A percentile compares a stretch with the other conserved stretches of the same genome.
These are phyloP conservation scores for Xylota sylvarum DNA, from an alignment of 2,888 invertebrate genomes.

Conservation along the genomic window DNA sequence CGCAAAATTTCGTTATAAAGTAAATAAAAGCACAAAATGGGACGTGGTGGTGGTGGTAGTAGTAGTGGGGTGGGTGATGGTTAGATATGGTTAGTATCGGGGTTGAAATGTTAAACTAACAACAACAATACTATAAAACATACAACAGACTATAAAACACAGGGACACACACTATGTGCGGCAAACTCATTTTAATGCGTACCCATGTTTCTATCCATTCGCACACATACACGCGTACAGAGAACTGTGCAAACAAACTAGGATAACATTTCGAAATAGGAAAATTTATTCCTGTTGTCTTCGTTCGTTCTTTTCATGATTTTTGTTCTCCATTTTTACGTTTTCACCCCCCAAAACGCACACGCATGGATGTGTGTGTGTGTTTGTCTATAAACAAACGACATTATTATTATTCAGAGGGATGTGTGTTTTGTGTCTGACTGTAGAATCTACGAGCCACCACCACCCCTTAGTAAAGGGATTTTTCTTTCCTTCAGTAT, in stretches of 20 bases:
- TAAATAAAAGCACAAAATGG: slow-evolving; percentile 47
- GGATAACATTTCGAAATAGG: slow-evolving; percentile 58
- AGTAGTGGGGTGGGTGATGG: neutral
- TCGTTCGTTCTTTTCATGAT: neutral
- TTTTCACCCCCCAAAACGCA: neutral
- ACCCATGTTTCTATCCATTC: slow-evolving; percentile 41
- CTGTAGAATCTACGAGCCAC: slow-evolving; percentile 10
- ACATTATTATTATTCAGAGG: slow-evolving; percentile 56
- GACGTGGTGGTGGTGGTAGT: neutral
- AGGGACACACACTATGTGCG: neutral
- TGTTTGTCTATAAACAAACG: slow-evolving; percentile 33
- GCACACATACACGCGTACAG: slow-evolving; percentile 3
- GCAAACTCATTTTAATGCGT: slow-evolving; percentile 55
- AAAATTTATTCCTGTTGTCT: slow-evolving; percentile 38
- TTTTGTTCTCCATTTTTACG: neutral
- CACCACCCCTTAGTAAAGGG: neutral
- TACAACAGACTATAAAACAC: slow-evolving; percentile 34
- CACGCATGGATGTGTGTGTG: neutral
- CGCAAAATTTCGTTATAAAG: slow-evolving; percentile 45
- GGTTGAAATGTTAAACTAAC: slow-evolving; percentile 56
- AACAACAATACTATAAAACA: slow-evolving; percentile 55
- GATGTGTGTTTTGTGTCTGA: slow-evolving; percentile 46
- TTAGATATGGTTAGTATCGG: slow-evolving; percentile 16
- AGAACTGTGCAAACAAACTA: slow-evolving; percentile 49
- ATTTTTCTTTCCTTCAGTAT: slow-evolving; percentile 34